Conservation (phyloP, 2,888 invertebrate genomes). For the Metellina segmentata region DNA sequence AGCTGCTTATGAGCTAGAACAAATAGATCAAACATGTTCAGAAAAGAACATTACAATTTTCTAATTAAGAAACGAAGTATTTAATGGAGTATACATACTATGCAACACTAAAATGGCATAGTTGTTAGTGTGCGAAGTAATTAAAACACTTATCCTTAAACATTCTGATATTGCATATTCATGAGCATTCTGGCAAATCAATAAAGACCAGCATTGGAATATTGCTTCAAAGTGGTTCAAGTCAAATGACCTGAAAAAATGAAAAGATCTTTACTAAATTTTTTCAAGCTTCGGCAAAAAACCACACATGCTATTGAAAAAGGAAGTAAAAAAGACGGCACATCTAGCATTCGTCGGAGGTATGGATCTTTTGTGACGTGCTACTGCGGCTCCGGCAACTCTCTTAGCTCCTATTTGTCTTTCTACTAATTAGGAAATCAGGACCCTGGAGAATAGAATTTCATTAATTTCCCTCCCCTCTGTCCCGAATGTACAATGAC, state of each 20-base stretch:
- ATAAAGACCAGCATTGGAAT: neutral
- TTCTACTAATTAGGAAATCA: conserved; percentile 42
- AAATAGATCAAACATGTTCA: too few species aligned
- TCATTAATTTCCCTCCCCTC: conserved; percentile 28
- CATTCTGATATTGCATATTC: neutral
- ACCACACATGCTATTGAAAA: neutral
- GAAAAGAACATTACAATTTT: too few species aligned
- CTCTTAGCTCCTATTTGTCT: conserved; percentile 18
- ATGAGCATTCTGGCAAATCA: neutral
- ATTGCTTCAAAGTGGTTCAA: neutral
- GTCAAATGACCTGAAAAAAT: neutral
- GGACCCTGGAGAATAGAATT: conserved; percentile 43
- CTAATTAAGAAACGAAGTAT: too few species aligned
- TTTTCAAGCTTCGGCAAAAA: neutral
- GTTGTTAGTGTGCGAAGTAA: neutral
- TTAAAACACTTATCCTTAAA: neutral
- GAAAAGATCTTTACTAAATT: neutral
- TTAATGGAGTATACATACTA: too few species aligned
- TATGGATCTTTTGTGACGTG: neutral
- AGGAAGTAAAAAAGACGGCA: neutral
- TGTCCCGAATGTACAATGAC: conserved; percentile 29
- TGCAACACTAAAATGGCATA: too few species aligned
- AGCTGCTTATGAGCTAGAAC: too few species aligned
- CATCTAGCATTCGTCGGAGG: neutral
- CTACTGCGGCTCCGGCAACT: neutral